Base-by-base conservation (phyloP, 2,113 vertebrate species). In the Polypterus senegalus region DNA sequence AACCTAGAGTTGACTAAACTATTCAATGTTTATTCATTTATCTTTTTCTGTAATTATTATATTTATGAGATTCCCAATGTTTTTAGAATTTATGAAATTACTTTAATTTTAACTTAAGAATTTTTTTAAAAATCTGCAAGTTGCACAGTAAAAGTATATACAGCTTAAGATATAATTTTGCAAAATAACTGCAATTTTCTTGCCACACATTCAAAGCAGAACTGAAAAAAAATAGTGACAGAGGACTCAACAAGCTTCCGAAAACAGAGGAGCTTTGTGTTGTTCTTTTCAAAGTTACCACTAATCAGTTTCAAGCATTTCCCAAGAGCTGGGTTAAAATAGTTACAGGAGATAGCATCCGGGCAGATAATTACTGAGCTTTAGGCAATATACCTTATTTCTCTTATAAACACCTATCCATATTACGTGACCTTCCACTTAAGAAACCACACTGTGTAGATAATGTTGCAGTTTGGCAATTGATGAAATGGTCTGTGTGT, bases 401-500 rank as follows among this genome's bases (percentile, higher is more conserved):
- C 63, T 71, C 65, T 73, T 68, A 64, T 63, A 73, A 74, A 67
- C 46, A 65, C 65, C 61, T 70, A 73, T 61, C 58, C 62, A 66
- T 75, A 69, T 71, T 74, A 72, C 70, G 63, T 69, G 71, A 65
- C 73, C 73, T 66, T 68, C 66, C 73, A 74, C 70, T 73, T 74
- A 73, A 69, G 69, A 56, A 66, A 67, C 70, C 75, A 74, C 71
- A 75, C 73, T 65, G 65, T 27, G 1, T 67, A 73, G 67, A 0
- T 3, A 70, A 57, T 0, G 0, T 73, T 74, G 67, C 62, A 67
- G 62, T 74, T 71, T 73, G 70, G 70, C 73, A 65, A 63, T 66
- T 71, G 63, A 62, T 71, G 6, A 68, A 75, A 75, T 63, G 65
- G 66, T 74, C 67, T 79, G 71, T 77, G 73, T 76, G 74, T 77